Conservation (phyloP, 2,888 invertebrate genomes). For the Myopa tessellatipennis region DNA sequence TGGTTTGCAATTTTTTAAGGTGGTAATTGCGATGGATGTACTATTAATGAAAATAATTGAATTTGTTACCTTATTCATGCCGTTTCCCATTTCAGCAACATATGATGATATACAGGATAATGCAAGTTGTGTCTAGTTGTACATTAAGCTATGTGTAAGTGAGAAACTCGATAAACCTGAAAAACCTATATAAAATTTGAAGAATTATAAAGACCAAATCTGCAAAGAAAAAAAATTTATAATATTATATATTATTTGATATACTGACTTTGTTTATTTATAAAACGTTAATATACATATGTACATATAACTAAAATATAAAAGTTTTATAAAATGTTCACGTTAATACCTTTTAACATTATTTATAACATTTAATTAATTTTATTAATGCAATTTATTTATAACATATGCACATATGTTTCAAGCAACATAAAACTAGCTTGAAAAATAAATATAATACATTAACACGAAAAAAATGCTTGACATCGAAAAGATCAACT, state of each 20-base stretch:
- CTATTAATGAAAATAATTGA: not conserved
- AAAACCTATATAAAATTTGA: conserved; percentile 9
- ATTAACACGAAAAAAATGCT: not conserved
- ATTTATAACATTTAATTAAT: no score
- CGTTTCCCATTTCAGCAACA: conserved; percentile 81
- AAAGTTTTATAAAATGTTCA: no score
- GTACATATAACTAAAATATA: no score
- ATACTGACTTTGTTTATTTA: no score
- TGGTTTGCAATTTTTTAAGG: no score
- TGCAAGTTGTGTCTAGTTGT: no score
- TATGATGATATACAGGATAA: conserved; percentile 52
- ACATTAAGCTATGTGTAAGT: no score
- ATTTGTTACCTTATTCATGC: conserved; percentile 85
- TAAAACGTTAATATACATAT: no score
- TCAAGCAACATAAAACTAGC: not conserved
- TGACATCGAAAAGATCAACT: conserved; percentile 22
- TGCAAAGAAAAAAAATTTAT: conserved; percentile 10
- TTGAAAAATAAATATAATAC: not conserved
- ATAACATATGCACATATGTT: not conserved
- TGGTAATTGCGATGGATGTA: not conserved
- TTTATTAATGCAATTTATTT: no score
- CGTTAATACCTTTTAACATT: no score
- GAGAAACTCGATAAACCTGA: conserved; percentile 29
- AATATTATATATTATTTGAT: not conserved
- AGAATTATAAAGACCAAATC: conserved; percentile 47